Evolutionary conservation across 2,797 vertebrate species (phyloP), one percentile per base, ranked within the genome.

Genomic region (Agapornis canus): DNA sequence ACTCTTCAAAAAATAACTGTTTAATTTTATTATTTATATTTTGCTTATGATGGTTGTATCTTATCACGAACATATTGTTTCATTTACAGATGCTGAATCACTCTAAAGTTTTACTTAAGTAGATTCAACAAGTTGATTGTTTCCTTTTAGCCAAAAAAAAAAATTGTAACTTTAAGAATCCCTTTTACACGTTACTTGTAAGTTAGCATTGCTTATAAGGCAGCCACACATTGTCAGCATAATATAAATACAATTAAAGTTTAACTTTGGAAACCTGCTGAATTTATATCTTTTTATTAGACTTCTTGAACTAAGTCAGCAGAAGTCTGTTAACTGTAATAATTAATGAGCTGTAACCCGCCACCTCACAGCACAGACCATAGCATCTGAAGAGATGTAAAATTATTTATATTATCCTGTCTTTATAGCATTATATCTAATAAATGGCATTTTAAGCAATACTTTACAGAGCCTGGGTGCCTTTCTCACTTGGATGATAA

Each of bases 261-360:
- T 86, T 68, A 65, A 79, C 68, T 92, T 89, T 63, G 22, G 42
- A 91, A 89, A 81, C 26, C 40, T 87, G 61, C 51, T 91, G 66
- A 94, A 96, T 82, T 89, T 2, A 42, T 71, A 49, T 57, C 9
- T 90, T 94, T 75, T 10, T 69, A 51, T 69, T 35, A 81, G 39
- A 37, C 37, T 73, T 66, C 43, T 39, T 78, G 43, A 71, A 49
- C 57, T 42, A 57, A 77, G 69, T 94, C 78, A 81, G 76, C 48
- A 84, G 5, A 79, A 92, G 29, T 63, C 6, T 4, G 20, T 42
- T 77, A 92, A 85, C 63, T 76, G 45, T 37, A 69, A 57, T 79
- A 92, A 81, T 86, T 96, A 94, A 76, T 60, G 94, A 82, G 17
- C 22, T 82, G 48, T 81, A 73, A 93, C 49, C 69, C 49, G 84